Percentiles rank a stretch among this genome's conserved stretches.
phyloP scores from a whole-genome alignment of 37 sponge, comb jelly and placozoan genomes.

The Axinella damicornis region DNA sequence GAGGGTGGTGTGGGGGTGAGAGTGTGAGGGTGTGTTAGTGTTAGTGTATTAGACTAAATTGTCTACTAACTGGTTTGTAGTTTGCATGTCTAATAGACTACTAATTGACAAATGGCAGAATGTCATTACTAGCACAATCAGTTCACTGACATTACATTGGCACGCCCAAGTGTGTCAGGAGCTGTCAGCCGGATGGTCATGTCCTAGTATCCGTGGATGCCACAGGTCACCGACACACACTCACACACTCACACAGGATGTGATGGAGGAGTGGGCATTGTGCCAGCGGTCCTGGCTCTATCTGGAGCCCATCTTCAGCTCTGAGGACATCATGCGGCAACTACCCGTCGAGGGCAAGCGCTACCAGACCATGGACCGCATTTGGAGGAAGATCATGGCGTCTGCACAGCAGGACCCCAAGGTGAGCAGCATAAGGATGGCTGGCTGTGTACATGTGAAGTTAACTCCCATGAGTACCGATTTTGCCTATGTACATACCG shows the following conservation, averaged over 20 bases:
- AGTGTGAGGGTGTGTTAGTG: conserved; percentile 5
- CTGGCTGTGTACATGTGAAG: too few relatives aligned
- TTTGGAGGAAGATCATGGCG: conserved; percentile 97
- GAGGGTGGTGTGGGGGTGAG: conserved; percentile 1
- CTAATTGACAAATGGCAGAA: too few relatives aligned
- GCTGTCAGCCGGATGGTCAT: too few relatives aligned
- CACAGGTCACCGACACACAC: neutral
- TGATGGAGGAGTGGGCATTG: conserved; percentile 81
- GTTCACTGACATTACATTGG: too few relatives aligned
- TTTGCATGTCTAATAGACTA: too few relatives aligned
- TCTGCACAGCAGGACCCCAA: conserved; percentile 86
- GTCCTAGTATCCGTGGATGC: too few relatives aligned
- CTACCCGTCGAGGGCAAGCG: conserved; percentile 97
- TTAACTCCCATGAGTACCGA: too few relatives aligned
- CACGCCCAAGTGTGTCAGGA: too few relatives aligned
- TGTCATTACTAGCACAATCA: too few relatives aligned
- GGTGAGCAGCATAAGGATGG: too few relatives aligned
- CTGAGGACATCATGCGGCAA: conserved; percentile 97
- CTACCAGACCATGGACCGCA: conserved; percentile 98
- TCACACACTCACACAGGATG: conserved; percentile 60
- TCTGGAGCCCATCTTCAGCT: conserved; percentile 97
- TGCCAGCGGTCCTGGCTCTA: conserved; percentile 99
- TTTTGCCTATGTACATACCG: too few relatives aligned
- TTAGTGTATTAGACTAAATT: neutral
- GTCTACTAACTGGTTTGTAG: too few relatives aligned